phyloP scores from a whole-genome alignment of 2,888 invertebrate genomes.

The Tethea ocularis region DNA sequence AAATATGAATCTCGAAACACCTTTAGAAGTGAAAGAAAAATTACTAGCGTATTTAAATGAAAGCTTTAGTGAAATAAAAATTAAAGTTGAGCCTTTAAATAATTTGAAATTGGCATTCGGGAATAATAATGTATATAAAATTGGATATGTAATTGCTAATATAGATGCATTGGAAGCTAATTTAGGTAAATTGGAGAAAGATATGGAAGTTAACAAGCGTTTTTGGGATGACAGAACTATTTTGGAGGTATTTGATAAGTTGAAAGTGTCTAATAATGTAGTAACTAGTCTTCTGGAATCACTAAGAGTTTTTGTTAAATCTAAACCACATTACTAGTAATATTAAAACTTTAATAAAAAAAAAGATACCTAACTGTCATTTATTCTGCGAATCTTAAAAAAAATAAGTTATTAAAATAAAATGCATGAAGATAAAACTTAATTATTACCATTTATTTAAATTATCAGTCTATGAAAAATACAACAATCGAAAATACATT shows the following conservation, averaged over 20 bases:
- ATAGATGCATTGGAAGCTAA: conserved; percentile 49
- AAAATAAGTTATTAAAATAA: too few relatives aligned
- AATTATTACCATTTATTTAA: conserved; percentile 7
- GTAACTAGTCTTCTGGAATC: conserved; percentile 34
- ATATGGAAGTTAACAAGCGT: conserved; percentile 35
- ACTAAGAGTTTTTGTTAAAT: conserved; percentile 26
- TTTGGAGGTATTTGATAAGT: conserved; percentile 46
- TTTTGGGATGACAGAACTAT: conserved; percentile 41
- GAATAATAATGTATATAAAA: conserved; percentile 36
- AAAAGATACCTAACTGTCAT: background rate
- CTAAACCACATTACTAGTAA: background rate
- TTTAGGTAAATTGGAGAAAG: conserved; percentile 38
- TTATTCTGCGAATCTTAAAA: too few relatives aligned
- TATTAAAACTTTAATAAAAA: background rate
- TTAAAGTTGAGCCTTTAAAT: conserved; percentile 36
- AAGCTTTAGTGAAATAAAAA: conserved; percentile 40
- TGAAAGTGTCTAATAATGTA: conserved; percentile 38
- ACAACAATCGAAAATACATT: conserved; percentile 9
- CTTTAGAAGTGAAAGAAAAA: conserved; percentile 38
- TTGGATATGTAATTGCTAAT: conserved; percentile 55
- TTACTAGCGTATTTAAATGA: conserved; percentile 42
- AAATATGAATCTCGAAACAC: conserved; percentile 15
- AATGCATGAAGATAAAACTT: background rate
- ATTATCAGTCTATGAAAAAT: conserved; percentile 32
- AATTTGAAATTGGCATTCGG: conserved; percentile 34